Evolutionary conservation across 2,797 vertebrate genomes (phyloP).

Genomic region (Delichon dasypus): DNA sequence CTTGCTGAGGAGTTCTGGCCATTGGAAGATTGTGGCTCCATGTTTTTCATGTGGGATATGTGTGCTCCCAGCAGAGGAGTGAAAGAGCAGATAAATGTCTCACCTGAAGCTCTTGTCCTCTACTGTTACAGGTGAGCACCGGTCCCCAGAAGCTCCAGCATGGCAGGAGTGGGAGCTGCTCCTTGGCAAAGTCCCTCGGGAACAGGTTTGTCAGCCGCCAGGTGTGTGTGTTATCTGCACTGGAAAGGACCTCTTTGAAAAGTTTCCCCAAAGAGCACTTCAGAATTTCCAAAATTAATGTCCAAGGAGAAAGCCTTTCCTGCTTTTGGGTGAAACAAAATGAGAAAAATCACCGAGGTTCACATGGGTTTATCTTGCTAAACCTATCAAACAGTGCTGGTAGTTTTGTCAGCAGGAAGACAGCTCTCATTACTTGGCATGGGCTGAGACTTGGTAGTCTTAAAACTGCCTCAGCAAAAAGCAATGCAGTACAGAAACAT

Average conservation of each 20-base stretch:
- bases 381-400: not conserved
- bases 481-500: not conserved
- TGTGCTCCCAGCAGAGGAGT: not conserved
- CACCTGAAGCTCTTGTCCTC: not conserved
- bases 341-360: not conserved
- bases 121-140: fast-evolving
- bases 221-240: fast-evolving
- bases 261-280: not conserved
- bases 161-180: not conserved
- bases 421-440: not conserved
- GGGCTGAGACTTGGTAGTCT: not conserved
- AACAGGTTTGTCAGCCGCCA: not conserved
- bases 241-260: not conserved
- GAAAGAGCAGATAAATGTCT: not conserved
- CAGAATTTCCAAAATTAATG: not conserved
- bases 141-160: not conserved
- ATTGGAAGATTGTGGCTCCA: not conserved
- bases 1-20: not conserved
- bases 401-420: not conserved
- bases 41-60: fast-evolving
- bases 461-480: not conserved
- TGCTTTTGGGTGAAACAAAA: not conserved
- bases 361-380: not conserved
- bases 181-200: not conserved
- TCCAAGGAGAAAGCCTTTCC: not conserved